Evolutionary conservation across 2,113 vertebrate species (phyloP).

Genomic region (Cyanocitta stelleri): DNA sequence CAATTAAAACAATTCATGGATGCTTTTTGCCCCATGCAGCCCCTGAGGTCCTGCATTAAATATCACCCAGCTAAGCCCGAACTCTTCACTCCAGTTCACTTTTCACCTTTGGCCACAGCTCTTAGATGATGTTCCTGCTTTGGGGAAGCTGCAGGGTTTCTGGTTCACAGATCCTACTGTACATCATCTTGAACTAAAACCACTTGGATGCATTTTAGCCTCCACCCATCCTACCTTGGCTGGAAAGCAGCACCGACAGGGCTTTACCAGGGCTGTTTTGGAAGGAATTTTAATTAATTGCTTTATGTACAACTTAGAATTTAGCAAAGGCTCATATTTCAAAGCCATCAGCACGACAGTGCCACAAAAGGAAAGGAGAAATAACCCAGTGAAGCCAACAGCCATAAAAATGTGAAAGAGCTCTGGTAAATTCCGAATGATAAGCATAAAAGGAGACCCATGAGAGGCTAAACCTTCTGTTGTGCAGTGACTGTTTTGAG

Average conservation of each 20-base stretch:
- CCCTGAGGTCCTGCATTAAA: background rate
- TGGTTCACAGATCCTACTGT: background rate
- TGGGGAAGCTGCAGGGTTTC: background rate
- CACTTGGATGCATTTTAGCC: background rate
- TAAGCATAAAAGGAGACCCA: conserved; percentile 28
- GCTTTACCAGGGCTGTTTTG: background rate
- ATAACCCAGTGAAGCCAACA: conserved; percentile 8
- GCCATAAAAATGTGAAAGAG: conserved; percentile 43
- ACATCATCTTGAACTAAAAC: background rate
- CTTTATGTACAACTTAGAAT: conserved; percentile 38
- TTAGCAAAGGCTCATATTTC: conserved; percentile 45
- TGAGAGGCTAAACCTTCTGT: background rate
- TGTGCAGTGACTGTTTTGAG: background rate
- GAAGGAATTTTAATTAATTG: conserved; percentile 56
- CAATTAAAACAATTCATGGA: background rate
- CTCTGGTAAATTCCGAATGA: conserved; percentile 43
- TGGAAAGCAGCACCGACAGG: background rate
- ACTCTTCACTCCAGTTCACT: background rate
- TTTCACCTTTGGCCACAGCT: background rate
- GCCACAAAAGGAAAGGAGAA: conserved; percentile 35
- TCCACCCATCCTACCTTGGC: background rate
- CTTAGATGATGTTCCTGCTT: background rate
- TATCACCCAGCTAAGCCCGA: background rate
- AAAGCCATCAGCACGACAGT: conserved; percentile 41
- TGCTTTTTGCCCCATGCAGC: background rate